A percentile compares a stretch with the other conserved stretches of the same genome.
phyloP scores from a whole-genome alignment of 1,140 invertebrate species.

The Dendrolimus punctatus region DNA sequence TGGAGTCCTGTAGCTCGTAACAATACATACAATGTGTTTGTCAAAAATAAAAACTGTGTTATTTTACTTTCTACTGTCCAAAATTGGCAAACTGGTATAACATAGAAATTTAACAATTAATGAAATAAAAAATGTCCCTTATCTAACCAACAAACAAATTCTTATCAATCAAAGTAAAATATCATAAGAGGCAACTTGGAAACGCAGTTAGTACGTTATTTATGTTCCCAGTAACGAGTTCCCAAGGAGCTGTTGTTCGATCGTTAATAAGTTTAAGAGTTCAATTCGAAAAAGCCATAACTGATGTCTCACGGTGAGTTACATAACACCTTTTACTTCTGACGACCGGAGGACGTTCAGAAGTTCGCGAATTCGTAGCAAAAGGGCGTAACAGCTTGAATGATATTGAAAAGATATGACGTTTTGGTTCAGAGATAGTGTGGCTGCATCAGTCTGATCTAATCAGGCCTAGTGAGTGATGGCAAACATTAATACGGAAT shows the following conservation, averaged over 20 bases:
- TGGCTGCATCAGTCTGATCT: conserved; percentile 18
- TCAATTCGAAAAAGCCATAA: conserved; percentile 34
- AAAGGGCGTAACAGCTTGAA: conserved; percentile 19
- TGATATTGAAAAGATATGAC: conserved; percentile 11
- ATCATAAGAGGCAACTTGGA: conserved; percentile 5
- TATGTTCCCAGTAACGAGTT: conserved; percentile 42
- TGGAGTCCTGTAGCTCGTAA: no score
- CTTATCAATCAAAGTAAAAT: no score
- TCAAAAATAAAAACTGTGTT: no score
- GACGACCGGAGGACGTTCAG: conserved; percentile 3
- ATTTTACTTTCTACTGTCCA: no score
- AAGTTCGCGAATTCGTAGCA: conserved; percentile 6
- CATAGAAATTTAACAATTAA: no score
- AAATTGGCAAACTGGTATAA: no score
- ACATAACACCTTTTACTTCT: conserved; percentile 9
- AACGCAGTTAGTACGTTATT: conserved; percentile 32
- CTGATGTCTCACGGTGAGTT: conserved; percentile 9
- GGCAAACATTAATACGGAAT: conserved; percentile 25
- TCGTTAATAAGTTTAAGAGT: conserved; percentile 42
- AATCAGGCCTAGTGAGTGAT: conserved; percentile 29
- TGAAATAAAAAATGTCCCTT: no score
- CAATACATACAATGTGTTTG: no score
- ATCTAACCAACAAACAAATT: no score
- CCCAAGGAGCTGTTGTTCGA: conserved; percentile 34
- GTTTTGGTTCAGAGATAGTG: conserved; percentile 6